Conservation (phyloP, 1,140 invertebrate species). For the Bombus cullumanus region DNA sequence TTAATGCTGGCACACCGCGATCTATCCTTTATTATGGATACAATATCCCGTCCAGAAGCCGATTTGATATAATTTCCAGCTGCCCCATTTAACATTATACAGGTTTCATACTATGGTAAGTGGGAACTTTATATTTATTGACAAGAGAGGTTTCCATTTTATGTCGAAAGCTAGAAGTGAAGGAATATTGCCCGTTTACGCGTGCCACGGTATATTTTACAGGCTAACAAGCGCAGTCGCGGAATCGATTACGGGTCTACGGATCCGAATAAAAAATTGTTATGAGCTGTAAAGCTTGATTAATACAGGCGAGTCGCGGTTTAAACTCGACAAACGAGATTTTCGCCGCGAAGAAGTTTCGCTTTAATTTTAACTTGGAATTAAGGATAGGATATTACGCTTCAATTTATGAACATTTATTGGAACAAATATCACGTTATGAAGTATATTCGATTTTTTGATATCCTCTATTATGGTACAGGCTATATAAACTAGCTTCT, state of each 20-base stretch:
- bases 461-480: too few species aligned
- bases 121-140: not conserved
- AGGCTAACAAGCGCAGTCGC: not conserved
- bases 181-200: not conserved
- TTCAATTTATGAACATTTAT: not conserved
- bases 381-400: too few species aligned
- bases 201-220: not conserved
- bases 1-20: too few species aligned
- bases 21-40: too few species aligned
- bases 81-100: too few species aligned
- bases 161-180: not conserved
- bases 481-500: too few species aligned
- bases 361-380: not conserved
- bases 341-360: not conserved
- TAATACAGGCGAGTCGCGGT: not conserved
- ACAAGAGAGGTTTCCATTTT: conserved; percentile 1
- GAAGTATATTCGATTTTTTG: too few species aligned
- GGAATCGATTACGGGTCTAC: not conserved
- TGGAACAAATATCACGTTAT: too few species aligned
- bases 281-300: not conserved
- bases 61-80: too few species aligned
- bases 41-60: too few species aligned
- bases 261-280: not conserved
- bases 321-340: not conserved
- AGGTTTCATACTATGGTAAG: not conserved